A percentile compares a stretch with the other conserved stretches of the same genome.
Evolutionary conservation across 2,888 invertebrate species (phyloP).

Genomic region (Herminia tarsipennalis): DNA sequence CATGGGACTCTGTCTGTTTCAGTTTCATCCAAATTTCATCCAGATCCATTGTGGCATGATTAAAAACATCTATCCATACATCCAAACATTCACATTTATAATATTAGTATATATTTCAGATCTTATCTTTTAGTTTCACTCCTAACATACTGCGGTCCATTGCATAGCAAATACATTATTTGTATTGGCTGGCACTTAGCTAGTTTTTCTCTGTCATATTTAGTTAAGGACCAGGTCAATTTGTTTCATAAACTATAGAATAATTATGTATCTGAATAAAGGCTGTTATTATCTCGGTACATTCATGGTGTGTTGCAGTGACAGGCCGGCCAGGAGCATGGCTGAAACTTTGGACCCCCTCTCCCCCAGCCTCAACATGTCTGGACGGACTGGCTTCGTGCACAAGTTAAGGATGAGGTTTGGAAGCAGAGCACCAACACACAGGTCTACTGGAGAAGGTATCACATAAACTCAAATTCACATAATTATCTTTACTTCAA

Average conservation of each 20-base stretch:
- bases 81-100: no score
- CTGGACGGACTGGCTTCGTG: slow-evolving; percentile 58
- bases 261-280: no score
- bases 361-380: slow-evolving; percentile 64
- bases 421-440: slow-evolving; percentile 47
- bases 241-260: background rate
- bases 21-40: no score
- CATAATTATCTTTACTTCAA: background rate
- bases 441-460: slow-evolving; percentile 68
- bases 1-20: no score
- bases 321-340: slow-evolving; percentile 72
- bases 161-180: no score
- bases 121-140: no score
- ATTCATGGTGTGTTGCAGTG: slow-evolving; percentile 45
- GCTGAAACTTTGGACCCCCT: slow-evolving; percentile 74
- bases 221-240: background rate
- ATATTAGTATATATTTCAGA: no score
- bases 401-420: slow-evolving; percentile 65
- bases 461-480: slow-evolving; percentile 14
- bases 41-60: no score
- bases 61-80: no score
- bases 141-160: no score
- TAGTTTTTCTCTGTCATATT: background rate
- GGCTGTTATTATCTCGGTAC: no score
- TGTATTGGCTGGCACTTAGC: background rate